Conservation (phyloP, 1,140 invertebrate species). For the Anadara kagoshimensis region DNA sequence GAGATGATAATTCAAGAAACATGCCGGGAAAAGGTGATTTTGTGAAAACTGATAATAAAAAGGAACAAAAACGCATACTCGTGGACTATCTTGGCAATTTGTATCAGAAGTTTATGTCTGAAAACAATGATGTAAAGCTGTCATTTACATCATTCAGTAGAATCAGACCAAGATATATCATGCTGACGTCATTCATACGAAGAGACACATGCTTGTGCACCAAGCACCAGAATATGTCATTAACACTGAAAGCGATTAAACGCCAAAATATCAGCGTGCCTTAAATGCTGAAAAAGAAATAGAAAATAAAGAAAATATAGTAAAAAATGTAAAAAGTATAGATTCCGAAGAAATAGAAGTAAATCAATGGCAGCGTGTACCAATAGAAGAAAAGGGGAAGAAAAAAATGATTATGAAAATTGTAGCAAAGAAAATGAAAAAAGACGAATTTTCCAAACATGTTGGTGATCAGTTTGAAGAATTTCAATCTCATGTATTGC, state of each 20-base stretch:
- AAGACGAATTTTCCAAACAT: slow-evolving; percentile 2
- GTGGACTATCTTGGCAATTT: slow-evolving; percentile 16
- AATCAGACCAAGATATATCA: slow-evolving; percentile 6
- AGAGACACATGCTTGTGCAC: neutral
- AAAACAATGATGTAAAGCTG: slow-evolving; percentile 17
- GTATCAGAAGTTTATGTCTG: neutral
- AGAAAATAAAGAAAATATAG: neutral
- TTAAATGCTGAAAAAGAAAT: slow-evolving; percentile 9
- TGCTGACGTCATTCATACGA: neutral
- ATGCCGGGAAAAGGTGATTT: slow-evolving; percentile 24
- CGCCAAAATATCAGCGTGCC: slow-evolving; percentile 8
- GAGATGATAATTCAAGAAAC: slow-evolving; percentile 19
- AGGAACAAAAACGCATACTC: slow-evolving; percentile 6
- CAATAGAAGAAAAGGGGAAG: slow-evolving; percentile 1
- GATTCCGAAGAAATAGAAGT: neutral
- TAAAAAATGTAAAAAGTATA: neutral
- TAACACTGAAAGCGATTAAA: slow-evolving; percentile 17
- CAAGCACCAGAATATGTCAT: slow-evolving; percentile 37
- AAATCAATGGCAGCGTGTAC: slow-evolving; percentile 30
- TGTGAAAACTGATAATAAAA: neutral
- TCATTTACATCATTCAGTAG: slow-evolving; percentile 10
- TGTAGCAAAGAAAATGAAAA: slow-evolving; percentile 7
- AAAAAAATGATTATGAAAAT: slow-evolving; percentile 29
- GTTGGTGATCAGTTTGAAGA: no score
- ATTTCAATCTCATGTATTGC: neutral